Base-by-base conservation (phyloP, 2,113 vertebrate species). In the Heloderma charlesbogerti region DNA sequence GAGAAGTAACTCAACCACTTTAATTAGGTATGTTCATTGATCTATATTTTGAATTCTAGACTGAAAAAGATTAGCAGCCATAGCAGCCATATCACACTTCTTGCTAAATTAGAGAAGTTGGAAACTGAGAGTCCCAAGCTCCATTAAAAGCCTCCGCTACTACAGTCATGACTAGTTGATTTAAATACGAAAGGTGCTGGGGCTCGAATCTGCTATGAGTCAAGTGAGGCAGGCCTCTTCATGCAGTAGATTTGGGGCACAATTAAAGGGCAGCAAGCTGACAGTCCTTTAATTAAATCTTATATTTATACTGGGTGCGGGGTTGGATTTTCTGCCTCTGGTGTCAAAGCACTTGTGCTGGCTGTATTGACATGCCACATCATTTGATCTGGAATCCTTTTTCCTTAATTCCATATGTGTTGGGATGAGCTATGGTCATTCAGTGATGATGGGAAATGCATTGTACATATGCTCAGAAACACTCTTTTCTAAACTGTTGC, bases 271-370 rank as follows among this genome's bases (percentile, higher is more conserved):
- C 54, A 84, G 22, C 31, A 45, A 77, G 57, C 48, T 89, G 81
- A 66, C 81, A 77, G 71, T 75, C 77, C 69, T 78, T 88, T 51
- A 88, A 80, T 80, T 67, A 67, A 51, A 86, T 72, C 40, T 31
- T 60, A 48, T 78, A 69, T 80, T 69, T 80, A 51, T 88, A 88
- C 87, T 69, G 43, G 22, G 22, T 43, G n/a, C 18, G 20, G 3
- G 22, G 10, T 45, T 78, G 45, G 40, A 66, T 63, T 66, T 74
- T 75, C 71, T 48, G 40, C 9, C 40, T 63, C 48, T 84, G 40
- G 45, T 66, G 22, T 85, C 66, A 81, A 77, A 66, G 20, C 16
- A 40, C 27, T 20, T 37, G 25, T 27, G 57, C 5, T 84, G 29
- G 66, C 31, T 29, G 16, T 63, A 0, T 3, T 84, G 51, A 34